These are phyloP conservation scores for Adrianichthys oophorus DNA, from an alignment of 2,797 vertebrate species.

Conservation along the genomic window DNA sequence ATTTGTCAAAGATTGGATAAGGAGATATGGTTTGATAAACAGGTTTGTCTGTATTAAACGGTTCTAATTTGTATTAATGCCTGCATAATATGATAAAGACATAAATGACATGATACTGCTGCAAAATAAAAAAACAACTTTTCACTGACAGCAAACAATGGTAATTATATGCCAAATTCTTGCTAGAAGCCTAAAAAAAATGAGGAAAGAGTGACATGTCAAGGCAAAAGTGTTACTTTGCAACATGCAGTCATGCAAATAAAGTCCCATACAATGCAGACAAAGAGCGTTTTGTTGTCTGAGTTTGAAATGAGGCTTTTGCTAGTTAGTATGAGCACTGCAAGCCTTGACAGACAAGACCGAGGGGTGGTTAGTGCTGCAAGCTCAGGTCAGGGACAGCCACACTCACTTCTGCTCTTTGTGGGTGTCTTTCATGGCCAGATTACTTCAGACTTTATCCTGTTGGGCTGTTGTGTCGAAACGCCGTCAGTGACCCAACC, in stretches of 20 bases:
- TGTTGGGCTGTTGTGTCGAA: slow-evolving; percentile 33
- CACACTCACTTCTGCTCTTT: slow-evolving; percentile 41
- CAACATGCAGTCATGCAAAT: slow-evolving; percentile 72
- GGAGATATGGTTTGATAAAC: slow-evolving; percentile 23
- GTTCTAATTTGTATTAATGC: slow-evolving; percentile 22
- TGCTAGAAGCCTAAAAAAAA: slow-evolving; percentile 35
- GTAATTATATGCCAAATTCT: slow-evolving; percentile 26
- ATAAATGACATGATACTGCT: slow-evolving; percentile 38
- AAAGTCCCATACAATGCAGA: slow-evolving; percentile 26
- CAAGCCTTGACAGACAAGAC: slow-evolving; percentile 59
- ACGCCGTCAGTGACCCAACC: slow-evolving; percentile 13
- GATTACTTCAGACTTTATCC: slow-evolving; percentile 40
- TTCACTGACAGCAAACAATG: slow-evolving; percentile 28
- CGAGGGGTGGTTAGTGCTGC: slow-evolving; percentile 67
- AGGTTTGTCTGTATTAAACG: slow-evolving; percentile 24
- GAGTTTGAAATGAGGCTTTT: slow-evolving; percentile 34
- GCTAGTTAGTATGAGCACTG: slow-evolving; percentile 62
- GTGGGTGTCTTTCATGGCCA: slow-evolving; percentile 37
- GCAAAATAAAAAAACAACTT: slow-evolving; percentile 26
- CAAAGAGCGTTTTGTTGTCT: slow-evolving; percentile 27
- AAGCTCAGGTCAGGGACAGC: slow-evolving; percentile 55
- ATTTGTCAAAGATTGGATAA: slow-evolving; percentile 16
- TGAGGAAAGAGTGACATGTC: slow-evolving; percentile 65
- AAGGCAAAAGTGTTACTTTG: slow-evolving; percentile 69
- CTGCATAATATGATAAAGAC: slow-evolving; percentile 38